Evolutionary conservation across 2,113 vertebrate species (phyloP).

Genomic region (Cochlearius cochlearius): DNA sequence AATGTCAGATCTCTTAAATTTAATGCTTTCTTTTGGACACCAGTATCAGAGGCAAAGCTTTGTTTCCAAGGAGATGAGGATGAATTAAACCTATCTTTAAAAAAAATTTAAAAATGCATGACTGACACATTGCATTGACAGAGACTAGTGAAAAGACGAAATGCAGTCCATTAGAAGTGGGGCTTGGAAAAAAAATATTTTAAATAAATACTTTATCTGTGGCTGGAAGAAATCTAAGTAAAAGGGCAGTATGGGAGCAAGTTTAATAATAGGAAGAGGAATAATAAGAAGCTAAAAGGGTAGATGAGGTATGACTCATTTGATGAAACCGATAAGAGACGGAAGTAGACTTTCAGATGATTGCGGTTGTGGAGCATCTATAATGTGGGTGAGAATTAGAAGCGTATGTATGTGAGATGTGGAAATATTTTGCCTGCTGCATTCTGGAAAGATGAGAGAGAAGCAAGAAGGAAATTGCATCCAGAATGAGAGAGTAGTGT

Average conservation of each 20-base stretch:
- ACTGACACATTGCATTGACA: background rate
- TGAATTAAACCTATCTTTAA: background rate
- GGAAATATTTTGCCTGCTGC: background rate
- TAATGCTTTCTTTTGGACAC: background rate
- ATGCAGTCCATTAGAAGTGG: background rate
- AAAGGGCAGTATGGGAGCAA: background rate
- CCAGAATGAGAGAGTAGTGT: background rate
- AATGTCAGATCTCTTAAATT: background rate
- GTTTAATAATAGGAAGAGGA: background rate
- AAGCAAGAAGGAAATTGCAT: background rate
- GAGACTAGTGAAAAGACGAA: background rate
- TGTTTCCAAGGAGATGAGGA: background rate
- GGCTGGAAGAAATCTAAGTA: background rate
- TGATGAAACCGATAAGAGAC: background rate
- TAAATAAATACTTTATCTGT: background rate
- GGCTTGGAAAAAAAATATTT: background rate
- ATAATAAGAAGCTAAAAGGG: background rate
- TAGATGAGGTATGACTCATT: background rate
- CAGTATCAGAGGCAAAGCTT: background rate
- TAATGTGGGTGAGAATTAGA: background rate
- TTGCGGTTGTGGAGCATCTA: background rate
- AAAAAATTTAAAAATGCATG: background rate
- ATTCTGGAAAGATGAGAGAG: background rate
- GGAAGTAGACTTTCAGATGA: background rate
- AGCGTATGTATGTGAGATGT: background rate